phyloP scores from a whole-genome alignment of 2,888 invertebrate genomes.

The Chloromyia formosa region DNA sequence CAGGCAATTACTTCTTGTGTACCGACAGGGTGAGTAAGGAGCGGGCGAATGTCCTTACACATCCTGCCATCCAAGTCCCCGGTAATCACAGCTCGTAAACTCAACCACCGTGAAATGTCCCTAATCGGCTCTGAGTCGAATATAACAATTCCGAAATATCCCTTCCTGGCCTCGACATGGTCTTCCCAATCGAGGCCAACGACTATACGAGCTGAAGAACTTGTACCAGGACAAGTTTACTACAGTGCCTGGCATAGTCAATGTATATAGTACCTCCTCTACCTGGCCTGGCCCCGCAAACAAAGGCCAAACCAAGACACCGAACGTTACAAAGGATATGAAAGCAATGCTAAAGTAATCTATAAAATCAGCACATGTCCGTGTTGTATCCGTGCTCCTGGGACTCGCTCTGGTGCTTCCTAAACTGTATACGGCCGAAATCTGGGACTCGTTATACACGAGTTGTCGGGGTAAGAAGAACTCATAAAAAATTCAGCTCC shows the following conservation, averaged over 20 bases:
- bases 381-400: not conserved
- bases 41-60: not conserved
- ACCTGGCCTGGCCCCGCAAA: not conserved
- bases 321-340: slow-evolving; percentile 1
- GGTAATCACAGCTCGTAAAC: slow-evolving; percentile 30
- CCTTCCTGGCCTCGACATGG: not conserved
- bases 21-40: no score
- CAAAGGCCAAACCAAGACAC: not conserved
- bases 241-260: no score
- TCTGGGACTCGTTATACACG: not conserved
- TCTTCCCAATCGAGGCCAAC: not conserved
- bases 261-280: not conserved
- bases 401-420: not conserved
- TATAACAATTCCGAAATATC: slow-evolving; percentile 8
- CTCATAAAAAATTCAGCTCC: not conserved
- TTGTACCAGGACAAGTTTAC: no score
- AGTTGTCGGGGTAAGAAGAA: not conserved
- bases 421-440: not conserved
- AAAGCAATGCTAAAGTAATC: slow-evolving; percentile 1
- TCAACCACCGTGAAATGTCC: slow-evolving; percentile 46
- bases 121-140: slow-evolving; percentile 29
- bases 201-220: no score
- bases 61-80: not conserved
- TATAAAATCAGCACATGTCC: slow-evolving; percentile 32
- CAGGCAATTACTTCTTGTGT: not conserved